Evolutionary conservation across 2,113 vertebrate genomes (phyloP).

Genomic region (Lichenostomus cassidix): DNA sequence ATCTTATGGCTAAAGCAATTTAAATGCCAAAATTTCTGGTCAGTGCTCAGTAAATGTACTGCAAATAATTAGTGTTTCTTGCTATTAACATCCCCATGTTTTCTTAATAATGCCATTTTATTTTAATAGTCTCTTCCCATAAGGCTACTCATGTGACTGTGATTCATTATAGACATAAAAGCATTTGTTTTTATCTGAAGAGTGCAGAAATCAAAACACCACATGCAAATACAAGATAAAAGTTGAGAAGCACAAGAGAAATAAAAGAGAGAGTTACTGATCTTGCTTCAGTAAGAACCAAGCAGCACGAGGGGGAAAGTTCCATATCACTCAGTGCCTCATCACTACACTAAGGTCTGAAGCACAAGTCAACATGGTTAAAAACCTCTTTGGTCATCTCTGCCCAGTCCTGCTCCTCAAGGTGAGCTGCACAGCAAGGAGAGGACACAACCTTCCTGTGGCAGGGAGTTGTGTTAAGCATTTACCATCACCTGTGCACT

Average conservation of each 20-base stretch:
- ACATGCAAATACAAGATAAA: not conserved
- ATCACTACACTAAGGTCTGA: not conserved
- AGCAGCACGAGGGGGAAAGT: not conserved
- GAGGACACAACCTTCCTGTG: not conserved
- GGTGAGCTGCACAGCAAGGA: not conserved
- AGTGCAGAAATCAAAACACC: not conserved
- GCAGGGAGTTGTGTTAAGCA: not conserved
- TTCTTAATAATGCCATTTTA: not conserved
- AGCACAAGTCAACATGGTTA: not conserved
- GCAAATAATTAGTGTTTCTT: not conserved
- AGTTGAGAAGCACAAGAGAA: not conserved
- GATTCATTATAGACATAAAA: conserved; percentile 12
- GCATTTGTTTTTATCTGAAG: not conserved
- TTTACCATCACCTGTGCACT: not conserved
- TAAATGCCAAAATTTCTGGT: not conserved
- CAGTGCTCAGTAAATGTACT: not conserved
- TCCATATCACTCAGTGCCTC: not conserved
- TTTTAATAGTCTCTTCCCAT: not conserved
- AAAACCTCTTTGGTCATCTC: not conserved
- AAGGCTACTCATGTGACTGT: not conserved
- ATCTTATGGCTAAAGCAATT: not conserved
- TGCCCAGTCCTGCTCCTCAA: not conserved
- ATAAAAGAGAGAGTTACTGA: not conserved
- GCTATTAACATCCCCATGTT: not conserved
- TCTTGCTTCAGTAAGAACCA: not conserved